phyloP scores from a whole-genome alignment of 2,113 vertebrate species.

The Parus major region DNA sequence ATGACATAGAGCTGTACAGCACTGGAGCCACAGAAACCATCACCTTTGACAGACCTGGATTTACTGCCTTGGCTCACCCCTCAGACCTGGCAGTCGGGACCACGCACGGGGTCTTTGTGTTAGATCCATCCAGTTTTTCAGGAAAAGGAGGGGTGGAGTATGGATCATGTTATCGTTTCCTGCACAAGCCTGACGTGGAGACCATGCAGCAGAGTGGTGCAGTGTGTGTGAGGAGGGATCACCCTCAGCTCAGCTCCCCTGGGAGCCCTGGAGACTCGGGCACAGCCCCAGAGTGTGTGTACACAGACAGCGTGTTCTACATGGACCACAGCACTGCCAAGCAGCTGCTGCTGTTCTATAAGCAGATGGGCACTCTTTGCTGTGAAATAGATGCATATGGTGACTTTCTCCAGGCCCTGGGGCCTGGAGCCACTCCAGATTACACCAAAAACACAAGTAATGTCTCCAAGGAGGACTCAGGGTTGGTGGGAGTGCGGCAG shows the following conservation, averaged over 20 bases:
- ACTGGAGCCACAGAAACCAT: slow-evolving; percentile 52
- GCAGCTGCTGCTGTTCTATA: slow-evolving; percentile 79
- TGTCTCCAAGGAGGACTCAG: slow-evolving; percentile 68
- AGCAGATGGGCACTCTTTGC: slow-evolving; percentile 72
- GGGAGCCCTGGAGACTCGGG: neutral
- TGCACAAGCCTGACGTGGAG: slow-evolving; percentile 88
- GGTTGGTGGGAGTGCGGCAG: slow-evolving; percentile 75
- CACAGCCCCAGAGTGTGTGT: slow-evolving; percentile 75
- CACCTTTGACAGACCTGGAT: slow-evolving; percentile 83
- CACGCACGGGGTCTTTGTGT: slow-evolving; percentile 91
- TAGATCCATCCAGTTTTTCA: slow-evolving; percentile 62
- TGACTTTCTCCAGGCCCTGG: slow-evolving; percentile 92
- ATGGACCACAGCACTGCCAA: slow-evolving; percentile 75
- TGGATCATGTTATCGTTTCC: slow-evolving; percentile 76
- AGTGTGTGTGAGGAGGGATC: slow-evolving; percentile 45
- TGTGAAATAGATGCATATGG: slow-evolving; percentile 96
- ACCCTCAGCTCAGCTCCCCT: neutral
- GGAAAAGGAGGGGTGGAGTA: slow-evolving; percentile 72
- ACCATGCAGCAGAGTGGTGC: slow-evolving; percentile 80
- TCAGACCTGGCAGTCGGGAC: slow-evolving; percentile 82
- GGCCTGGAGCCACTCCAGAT: slow-evolving; percentile 78
- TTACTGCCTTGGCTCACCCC: slow-evolving; percentile 92
- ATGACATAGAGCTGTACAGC: slow-evolving; percentile 93
- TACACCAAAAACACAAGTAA: slow-evolving; percentile 77
- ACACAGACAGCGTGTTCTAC: slow-evolving; percentile 94